Conservation (phyloP, 1,140 invertebrate genomes). For the Notospermus geniculatus region DNA sequence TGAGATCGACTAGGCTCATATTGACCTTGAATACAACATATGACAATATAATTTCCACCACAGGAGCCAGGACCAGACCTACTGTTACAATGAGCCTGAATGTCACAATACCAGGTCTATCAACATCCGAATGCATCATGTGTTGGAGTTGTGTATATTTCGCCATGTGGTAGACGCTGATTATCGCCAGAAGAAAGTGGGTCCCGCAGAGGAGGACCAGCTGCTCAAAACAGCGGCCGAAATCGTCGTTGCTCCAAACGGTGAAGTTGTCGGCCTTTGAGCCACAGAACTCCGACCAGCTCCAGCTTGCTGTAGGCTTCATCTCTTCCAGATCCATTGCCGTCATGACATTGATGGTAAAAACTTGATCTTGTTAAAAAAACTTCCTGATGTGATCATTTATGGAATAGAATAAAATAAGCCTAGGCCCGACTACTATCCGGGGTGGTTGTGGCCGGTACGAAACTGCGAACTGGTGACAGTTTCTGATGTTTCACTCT, state of each 20-base stretch:
- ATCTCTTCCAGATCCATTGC: too few species aligned
- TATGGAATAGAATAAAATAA: too few species aligned
- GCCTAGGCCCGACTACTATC: too few species aligned
- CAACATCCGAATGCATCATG: conserved; percentile 58
- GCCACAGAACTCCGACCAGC: conserved; percentile 47
- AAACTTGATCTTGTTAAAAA: too few species aligned
- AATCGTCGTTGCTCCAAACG: conserved; percentile 58
- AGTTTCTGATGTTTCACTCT: too few species aligned
- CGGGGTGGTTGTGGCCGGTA: too few species aligned
- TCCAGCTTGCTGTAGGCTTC: too few species aligned
- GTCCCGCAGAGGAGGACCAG: conserved; percentile 66
- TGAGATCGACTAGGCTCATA: conserved; percentile 65
- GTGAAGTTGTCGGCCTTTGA: conserved; percentile 37
- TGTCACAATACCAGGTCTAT: conserved; percentile 24
- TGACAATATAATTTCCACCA: conserved; percentile 66
- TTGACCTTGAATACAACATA: conserved; percentile 59
- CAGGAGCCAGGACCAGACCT: conserved; percentile 63
- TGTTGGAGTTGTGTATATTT: conserved; percentile 61
- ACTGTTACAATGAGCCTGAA: conserved; percentile 26
- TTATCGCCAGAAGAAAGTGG: conserved; percentile 63
- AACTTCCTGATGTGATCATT: too few species aligned
- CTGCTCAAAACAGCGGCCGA: conserved; percentile 79
- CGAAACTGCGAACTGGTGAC: too few species aligned
- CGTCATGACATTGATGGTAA: too few species aligned
- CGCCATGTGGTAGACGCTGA: conserved; percentile 73